Evolutionary conservation across 2,888 invertebrate genomes (phyloP).

Genomic region (Imbricaverruca yamaguchii): DNA sequence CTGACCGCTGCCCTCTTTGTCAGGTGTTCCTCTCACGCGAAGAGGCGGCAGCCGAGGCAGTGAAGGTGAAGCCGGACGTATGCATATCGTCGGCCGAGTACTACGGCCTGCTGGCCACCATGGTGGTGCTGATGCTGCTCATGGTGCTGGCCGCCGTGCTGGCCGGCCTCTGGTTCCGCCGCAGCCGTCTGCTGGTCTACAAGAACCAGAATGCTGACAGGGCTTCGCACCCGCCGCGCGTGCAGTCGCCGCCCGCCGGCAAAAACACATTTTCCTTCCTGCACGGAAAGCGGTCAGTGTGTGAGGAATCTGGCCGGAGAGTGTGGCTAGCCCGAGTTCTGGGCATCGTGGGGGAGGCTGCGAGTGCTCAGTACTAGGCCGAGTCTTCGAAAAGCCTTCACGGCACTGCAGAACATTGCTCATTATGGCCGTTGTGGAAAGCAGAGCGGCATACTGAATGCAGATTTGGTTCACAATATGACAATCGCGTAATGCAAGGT

Average conservation of each 20-base stretch:
- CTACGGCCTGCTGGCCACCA: conserved; percentile 70
- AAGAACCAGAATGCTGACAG: conserved; percentile 33
- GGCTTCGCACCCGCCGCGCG: conserved; percentile 26
- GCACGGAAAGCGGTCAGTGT: not conserved
- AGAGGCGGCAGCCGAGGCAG: conserved; percentile 42
- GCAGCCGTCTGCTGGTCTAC: conserved; percentile 31
- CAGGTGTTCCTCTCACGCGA: conserved; percentile 70
- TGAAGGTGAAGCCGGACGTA: conserved; percentile 55
- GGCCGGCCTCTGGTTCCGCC: conserved; percentile 25
- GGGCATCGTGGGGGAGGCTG: no score
- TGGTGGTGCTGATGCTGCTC: conserved; percentile 49
- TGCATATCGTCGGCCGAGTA: conserved; percentile 78
- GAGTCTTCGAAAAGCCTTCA: no score
- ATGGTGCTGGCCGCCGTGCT: conserved; percentile 17
- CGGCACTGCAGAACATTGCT: no score
- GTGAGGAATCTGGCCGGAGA: no score
- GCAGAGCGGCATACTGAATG: no score
- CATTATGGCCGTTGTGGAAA: no score
- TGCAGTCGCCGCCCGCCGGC: not conserved
- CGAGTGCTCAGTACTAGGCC: no score
- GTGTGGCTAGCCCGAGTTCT: no score
- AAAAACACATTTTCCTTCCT: conserved; percentile 11
- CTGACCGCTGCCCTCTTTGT: not conserved
- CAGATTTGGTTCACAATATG: no score
- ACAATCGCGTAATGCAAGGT: no score